These are phyloP conservation scores for Semaprochilodus insignis DNA, from an alignment of 2,797 vertebrate species.

Conservation along the genomic window DNA sequence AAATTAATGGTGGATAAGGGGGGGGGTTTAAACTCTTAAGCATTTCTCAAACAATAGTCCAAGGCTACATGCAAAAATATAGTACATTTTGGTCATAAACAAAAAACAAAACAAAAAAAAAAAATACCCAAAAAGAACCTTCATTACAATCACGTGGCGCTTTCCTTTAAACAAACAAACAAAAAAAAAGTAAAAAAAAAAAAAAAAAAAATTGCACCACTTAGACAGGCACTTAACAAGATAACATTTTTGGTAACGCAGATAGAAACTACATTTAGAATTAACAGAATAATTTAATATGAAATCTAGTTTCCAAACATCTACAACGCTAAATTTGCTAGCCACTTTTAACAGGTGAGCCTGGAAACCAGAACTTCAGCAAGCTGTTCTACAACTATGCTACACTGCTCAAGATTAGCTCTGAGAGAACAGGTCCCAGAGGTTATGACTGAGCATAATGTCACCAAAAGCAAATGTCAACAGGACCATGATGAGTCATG, in stretches of 20 bases:
- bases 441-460: constrained; percentile 13
- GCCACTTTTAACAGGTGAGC: constrained; percentile 35
- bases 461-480: constrained; percentile 39
- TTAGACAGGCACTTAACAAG: constrained; percentile 77
- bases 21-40: constrained; percentile 26
- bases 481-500: constrained; percentile 17
- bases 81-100: constrained; percentile 54
- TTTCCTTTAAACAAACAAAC: constrained; percentile 46
- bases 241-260: constrained; percentile 65
- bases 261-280: constrained; percentile 56
- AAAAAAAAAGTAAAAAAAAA: constrained; percentile 57
- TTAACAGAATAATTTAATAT: constrained; percentile 57
- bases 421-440: not conserved
- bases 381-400: constrained; percentile 29
- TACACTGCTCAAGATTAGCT: constrained; percentile 10
- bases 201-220: constrained; percentile 53
- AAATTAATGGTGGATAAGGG: not conserved
- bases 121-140: constrained; percentile 51
- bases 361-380: constrained; percentile 35
- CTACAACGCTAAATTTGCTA: constrained; percentile 49
- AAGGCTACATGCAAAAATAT: constrained; percentile 59
- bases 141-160: constrained; percentile 68
- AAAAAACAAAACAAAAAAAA: constrained; percentile 6
- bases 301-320: constrained; percentile 54
- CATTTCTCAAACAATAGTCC: constrained; percentile 52